Evolutionary conservation across 2,888 invertebrate species (phyloP), one percentile per base, ranked within the genome.

Genomic region (Trichacis sp.): DNA sequence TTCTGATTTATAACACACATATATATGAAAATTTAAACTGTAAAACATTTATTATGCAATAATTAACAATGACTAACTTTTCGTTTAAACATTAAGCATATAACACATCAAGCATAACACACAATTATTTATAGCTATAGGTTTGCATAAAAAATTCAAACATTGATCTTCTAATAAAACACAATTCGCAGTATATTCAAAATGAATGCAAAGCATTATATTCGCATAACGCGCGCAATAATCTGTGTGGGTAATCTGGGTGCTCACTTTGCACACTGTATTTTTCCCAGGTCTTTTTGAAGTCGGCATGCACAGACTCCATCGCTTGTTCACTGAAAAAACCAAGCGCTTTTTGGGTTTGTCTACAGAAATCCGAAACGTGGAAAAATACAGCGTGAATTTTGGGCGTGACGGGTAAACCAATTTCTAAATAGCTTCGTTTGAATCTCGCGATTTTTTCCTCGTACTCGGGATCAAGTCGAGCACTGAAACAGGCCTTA

Each of bases 181-280:
- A 24, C 8, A 8, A 24, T 24, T 24, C 8, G 24, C 3, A 24
- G 8, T 24, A 17, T 6, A 12, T 48, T 50, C 18, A 50, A 50
- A 50, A 52, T 19, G 29, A 52, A 52, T 43, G 52, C 12, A 42
- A 20, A 43, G 19, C 18, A 38, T 53, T 53, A 18, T 53, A 53
- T 29, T 53, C 43, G 17, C 45, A 14, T 24, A 53, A 8, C 20
- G 53, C 29, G 2, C 43, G 43, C 18, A 19, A 17, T 12, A 53
- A 33, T 29, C 36, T 42, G 9, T 20, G 4, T 11, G 53, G 9
- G 29, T 43, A 53, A 11, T 53, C 17, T 1, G 43, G 24, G 20
- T 43, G 43, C 12, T 14, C 24, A 24, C 17, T 52, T 6, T 14
- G 33, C 11, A 52, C 43, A 1, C 19, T 52, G 24, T 52, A 52